Evolutionary conservation across 2,888 invertebrate genomes (phyloP), one percentile per base, ranked within the genome.

Genomic region (Subacronicta megacephala): DNA sequence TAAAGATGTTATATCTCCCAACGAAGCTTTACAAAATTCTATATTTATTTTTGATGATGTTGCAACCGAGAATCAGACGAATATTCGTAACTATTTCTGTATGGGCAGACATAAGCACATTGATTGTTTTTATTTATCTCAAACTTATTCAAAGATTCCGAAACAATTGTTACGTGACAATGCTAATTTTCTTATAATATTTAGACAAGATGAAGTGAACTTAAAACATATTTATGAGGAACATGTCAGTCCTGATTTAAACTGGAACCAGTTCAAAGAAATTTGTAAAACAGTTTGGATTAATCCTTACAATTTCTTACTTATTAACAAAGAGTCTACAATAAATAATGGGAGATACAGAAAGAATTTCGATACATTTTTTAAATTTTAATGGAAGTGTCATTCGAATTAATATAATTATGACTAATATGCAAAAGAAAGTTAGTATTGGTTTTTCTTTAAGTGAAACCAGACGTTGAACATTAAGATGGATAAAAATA

Each of bases 41-140:
- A 18, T 49, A 26, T 36, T 47, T 36, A 49, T 40, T 40, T 38
- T 49, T 38, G 38, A 38, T 49, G 38, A 40, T 31, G 31, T 44
- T 44, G 29, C 43, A 9, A 17, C 17, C 33, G 49, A 49, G 31
- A 40, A 49, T 29, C 49, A 49, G 35, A 13, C 15, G 15, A 54
- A 54, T 20, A 57, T 62, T 43, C 53, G 53, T 12, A 53, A 54
- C 41, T 57, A 53, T 43, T 62, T 57, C 26, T 41, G 42, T 10
- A 57, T 57, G 57, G 53, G 57, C 15, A 44, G 60, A 23, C 60
- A 64, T 43, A 56, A 51, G 16, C 43, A 50, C 44, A 50, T 65
- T 2, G 26, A 26, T 26, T 26, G 26, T 26, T 26, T 26, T 9
- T 26, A 26, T 26, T 26, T 26, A 26, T 26, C 26, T 26, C 26